phyloP scores from a whole-genome alignment of 1,140 invertebrate species.

The Drosophila erecta region DNA sequence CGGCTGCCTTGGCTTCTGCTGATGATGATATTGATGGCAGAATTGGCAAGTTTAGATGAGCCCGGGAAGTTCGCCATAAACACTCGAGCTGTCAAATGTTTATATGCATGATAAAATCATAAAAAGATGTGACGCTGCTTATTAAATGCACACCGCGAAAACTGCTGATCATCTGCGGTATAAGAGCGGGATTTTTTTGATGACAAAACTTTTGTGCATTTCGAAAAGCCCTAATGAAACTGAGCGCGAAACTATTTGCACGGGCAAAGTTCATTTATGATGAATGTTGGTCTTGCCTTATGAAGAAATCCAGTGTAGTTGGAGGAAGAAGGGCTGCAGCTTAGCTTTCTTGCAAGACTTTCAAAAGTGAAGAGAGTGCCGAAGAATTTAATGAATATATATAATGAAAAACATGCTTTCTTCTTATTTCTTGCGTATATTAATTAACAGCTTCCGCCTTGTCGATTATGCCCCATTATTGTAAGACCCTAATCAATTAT shows the following conservation, averaged over 20 bases:
- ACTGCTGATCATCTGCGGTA: slow-evolving; percentile 38
- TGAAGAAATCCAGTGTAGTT: slow-evolving; percentile 11
- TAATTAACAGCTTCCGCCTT: not conserved
- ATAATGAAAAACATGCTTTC: not conserved
- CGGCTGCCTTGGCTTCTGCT: slow-evolving; percentile 15
- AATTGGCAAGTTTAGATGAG: slow-evolving; percentile 64
- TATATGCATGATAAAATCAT: slow-evolving; percentile 61
- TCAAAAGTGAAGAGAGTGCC: not conserved
- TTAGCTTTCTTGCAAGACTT: slow-evolving; percentile 10
- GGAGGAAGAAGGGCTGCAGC: not conserved
- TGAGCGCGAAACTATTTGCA: slow-evolving; percentile 37
- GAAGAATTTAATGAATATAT: too few relatives aligned
- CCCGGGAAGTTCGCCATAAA: slow-evolving; percentile 57
- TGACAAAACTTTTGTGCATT: slow-evolving; percentile 21
- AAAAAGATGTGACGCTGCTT: slow-evolving; percentile 47
- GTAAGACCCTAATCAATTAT: not conserved
- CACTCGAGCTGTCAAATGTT: slow-evolving; percentile 71
- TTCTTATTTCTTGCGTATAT: not conserved
- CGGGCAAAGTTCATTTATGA: slow-evolving; percentile 42
- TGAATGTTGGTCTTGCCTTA: not conserved
- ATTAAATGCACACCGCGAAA: slow-evolving; percentile 46
- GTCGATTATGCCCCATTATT: too few relatives aligned
- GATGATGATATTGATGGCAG: slow-evolving; percentile 69
- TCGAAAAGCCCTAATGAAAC: slow-evolving; percentile 35
- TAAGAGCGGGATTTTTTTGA: slow-evolving; percentile 37